These are phyloP conservation scores for Macheiramphus alcinus DNA, from an alignment of 2,113 vertebrate genomes.

Conservation along the genomic window DNA sequence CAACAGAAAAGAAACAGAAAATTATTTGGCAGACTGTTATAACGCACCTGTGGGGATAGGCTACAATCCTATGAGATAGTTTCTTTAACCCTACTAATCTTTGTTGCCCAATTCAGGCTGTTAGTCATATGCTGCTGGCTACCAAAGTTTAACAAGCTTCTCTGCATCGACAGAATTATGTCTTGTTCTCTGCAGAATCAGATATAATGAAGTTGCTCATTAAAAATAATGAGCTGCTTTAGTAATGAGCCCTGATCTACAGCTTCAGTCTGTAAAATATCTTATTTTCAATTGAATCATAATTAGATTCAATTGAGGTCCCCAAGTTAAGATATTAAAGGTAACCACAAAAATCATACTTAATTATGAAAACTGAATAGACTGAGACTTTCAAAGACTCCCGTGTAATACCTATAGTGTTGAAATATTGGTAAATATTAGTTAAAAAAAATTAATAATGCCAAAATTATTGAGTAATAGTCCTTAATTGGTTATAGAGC, in stretches of 20 bases:
- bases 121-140: slow-evolving; percentile 20
- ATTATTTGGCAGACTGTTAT: background rate
- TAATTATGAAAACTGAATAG: slow-evolving; percentile 59
- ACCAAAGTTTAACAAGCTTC: slow-evolving; percentile 61
- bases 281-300: slow-evolving; percentile 66
- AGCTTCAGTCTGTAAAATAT: slow-evolving; percentile 49
- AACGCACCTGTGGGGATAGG: background rate
- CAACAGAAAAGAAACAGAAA: background rate
- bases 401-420: background rate
- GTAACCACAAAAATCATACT: slow-evolving; percentile 41
- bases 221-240: slow-evolving; percentile 77
- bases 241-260: slow-evolving; percentile 71
- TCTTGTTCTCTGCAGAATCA: slow-evolving; percentile 52
- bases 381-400: slow-evolving; percentile 1
- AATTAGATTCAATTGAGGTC: slow-evolving; percentile 64
- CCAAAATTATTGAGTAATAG: background rate
- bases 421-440: background rate
- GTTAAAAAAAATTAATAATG: slow-evolving; percentile 2
- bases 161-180: slow-evolving; percentile 47
- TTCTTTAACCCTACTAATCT: slow-evolving; percentile 24
- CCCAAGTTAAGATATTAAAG: slow-evolving; percentile 53
- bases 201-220: slow-evolving; percentile 73
- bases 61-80: background rate
- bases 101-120: background rate
- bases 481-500: background rate